Evolutionary conservation across 2,888 invertebrate genomes (phyloP), one percentile per base, ranked within the genome.

Genomic region (Drosophila bunnanda): DNA sequence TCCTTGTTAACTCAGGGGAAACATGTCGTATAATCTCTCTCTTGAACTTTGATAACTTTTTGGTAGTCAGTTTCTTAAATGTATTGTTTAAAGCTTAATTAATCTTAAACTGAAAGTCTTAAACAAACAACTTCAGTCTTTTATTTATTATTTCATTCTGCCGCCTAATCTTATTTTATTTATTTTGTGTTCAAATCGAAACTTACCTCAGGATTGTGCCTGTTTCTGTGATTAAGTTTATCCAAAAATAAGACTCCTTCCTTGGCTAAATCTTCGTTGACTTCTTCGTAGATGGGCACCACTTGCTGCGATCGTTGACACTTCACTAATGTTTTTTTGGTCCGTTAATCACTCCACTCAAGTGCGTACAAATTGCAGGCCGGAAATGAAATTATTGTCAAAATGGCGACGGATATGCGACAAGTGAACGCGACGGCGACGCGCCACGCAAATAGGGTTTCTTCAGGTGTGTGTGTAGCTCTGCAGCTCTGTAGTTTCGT

Each of bases 181-280:
- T 13, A n/a, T 7, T 1, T 1, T 3, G 1, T n/a, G 6, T 4
- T 20, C 2, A 2, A 20, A 2, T 0, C 25, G 0, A 5, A 53
- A 46, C 82, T 87, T 25, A 84, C 84, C 84, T 84, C 84, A 84
- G 84, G 83, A 83, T 84, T 88, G 77, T 88, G 84, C 79, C 77
- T 83, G 82, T 85, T 68, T 57, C 7, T 57, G 32, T 39, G 36
- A 61, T 64, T 28, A n/a, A 68, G 55, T 30, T 72, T 65, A 88
- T 82, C 86, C 88, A 74, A 88, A 75, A 79, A 69, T 52, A 17
- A 36, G n/a, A 41, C 34, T 41, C 36, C 65, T n/a, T 32, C 20
- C 8, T 15, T 15, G 32, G 17, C 25, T 50, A 36, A 12, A 20
- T 25, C 30, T 46, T 17, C 4, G 9, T 15, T 10, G 13, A 39